A percentile compares a stretch with the other conserved stretches of the same genome.
phyloP scores from a whole-genome alignment of 37 sponge, comb jelly and placozoan genomes.

The Beroe forskalii region DNA sequence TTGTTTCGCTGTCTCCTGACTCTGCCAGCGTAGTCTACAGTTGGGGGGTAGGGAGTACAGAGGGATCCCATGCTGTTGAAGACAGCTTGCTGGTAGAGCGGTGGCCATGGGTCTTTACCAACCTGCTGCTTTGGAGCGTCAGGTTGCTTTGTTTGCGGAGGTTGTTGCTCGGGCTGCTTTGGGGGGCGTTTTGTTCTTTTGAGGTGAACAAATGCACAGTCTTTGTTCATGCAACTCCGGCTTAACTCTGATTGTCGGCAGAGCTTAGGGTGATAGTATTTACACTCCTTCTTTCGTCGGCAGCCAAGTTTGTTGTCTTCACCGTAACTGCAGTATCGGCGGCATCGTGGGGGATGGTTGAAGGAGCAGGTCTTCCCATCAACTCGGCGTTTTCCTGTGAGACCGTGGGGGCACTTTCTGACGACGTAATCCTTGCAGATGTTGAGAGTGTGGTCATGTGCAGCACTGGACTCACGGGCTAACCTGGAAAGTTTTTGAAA shows the following conservation, averaged over 20 bases:
- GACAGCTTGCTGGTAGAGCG: not conserved
- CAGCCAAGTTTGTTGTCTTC: not conserved
- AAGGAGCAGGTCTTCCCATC: not conserved
- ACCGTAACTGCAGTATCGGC: not conserved
- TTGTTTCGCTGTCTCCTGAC: not conserved
- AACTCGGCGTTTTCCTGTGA: not conserved
- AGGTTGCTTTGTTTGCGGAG: not conserved
- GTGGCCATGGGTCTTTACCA: not conserved
- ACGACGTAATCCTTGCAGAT: not conserved
- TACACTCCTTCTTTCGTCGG: not conserved
- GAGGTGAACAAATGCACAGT: not conserved
- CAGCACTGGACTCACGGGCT: no score
- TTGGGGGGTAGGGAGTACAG: not conserved
- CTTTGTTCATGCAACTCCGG: slow-evolving; percentile 3
- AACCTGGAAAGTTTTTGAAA: no score
- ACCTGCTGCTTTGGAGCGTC: not conserved
- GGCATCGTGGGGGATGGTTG: not conserved
- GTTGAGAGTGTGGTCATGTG: no score
- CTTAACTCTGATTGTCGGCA: not conserved
- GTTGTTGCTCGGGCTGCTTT: not conserved
- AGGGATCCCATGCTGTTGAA: not conserved
- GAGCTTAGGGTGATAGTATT: not conserved
- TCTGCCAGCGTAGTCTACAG: not conserved
- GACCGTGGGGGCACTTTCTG: slow-evolving; percentile 1
- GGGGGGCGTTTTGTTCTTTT: not conserved